A percentile compares a stretch with the other conserved stretches of the same genome.
Conservation (phyloP, 2,113 vertebrate genomes). For the Progne subis region DNA sequence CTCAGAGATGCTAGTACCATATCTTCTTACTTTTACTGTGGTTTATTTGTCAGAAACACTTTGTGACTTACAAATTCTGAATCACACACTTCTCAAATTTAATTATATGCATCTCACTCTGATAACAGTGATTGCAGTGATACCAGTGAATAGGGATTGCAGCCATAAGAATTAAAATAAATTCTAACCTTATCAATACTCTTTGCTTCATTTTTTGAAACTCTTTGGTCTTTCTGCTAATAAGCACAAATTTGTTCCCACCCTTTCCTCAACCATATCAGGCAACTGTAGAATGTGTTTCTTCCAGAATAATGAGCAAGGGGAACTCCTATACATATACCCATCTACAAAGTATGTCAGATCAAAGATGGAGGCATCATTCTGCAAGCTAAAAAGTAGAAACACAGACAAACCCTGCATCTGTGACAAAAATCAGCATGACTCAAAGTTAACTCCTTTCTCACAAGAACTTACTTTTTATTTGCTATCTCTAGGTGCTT, state of each 20-base stretch:
- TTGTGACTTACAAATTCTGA: neutral
- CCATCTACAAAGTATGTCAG: neutral
- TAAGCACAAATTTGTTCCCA: neutral
- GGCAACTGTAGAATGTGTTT: neutral
- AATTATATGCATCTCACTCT: neutral
- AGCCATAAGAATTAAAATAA: neutral
- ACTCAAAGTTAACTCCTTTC: neutral
- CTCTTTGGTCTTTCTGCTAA: neutral
- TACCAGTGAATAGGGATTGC: neutral
- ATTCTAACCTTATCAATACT: neutral
- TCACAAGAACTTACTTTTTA: neutral
- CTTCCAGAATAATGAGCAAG: neutral
- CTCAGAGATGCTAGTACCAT: neutral
- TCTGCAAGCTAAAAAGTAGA: neutral
- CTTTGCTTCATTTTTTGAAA: neutral
- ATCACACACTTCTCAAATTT: neutral
- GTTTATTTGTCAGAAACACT: slow-evolving; percentile 6
- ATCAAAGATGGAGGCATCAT: neutral
- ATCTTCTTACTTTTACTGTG: neutral
- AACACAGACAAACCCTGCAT: neutral
- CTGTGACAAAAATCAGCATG: neutral
- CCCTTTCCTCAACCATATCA: neutral
- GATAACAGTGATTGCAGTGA: neutral
- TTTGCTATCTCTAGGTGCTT: neutral
- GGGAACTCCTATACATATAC: neutral